These are phyloP conservation scores for Meliscaeva auricollis DNA, from an alignment of 2,888 invertebrate genomes.

Conservation along the genomic window DNA sequence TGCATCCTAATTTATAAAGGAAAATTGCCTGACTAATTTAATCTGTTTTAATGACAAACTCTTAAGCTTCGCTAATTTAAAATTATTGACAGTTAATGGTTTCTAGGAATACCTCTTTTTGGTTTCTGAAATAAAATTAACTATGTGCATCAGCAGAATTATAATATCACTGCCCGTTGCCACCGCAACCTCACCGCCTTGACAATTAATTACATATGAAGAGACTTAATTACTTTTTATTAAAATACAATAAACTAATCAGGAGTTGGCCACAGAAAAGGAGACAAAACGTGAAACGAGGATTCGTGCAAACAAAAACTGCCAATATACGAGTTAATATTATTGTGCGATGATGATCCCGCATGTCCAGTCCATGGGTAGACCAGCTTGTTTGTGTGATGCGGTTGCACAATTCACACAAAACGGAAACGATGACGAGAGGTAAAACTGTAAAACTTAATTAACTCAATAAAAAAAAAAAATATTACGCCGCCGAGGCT, in stretches of 20 bases:
- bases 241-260: constrained; percentile 54
- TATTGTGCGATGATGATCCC: neutral
- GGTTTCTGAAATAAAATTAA: neutral
- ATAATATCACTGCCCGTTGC: too few relatives aligned
- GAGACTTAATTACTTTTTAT: constrained; percentile 46
- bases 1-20: too few relatives aligned
- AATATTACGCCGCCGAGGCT: too few relatives aligned
- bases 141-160: neutral
- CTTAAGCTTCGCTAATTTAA: neutral
- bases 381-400: neutral
- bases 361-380: neutral
- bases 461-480: constrained; percentile 62
- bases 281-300: neutral
- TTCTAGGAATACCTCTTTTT: neutral
- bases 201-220: constrained; percentile 55
- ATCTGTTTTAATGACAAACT: too few relatives aligned
- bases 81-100: neutral
- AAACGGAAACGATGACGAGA: constrained; percentile 2
- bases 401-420: constrained; percentile 20
- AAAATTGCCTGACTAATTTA: too few relatives aligned
- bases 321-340: constrained; percentile 26
- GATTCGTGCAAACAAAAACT: neutral
- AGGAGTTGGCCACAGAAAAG: constrained; percentile 18
- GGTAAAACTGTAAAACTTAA: constrained; percentile 62
- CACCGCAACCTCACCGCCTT: neutral